Percentiles rank a stretch among this genome's conserved stretches.
These are phyloP conservation scores for Helicolenus hilgendorfi DNA, from an alignment of 2,797 vertebrate genomes.

Conservation along the genomic window DNA sequence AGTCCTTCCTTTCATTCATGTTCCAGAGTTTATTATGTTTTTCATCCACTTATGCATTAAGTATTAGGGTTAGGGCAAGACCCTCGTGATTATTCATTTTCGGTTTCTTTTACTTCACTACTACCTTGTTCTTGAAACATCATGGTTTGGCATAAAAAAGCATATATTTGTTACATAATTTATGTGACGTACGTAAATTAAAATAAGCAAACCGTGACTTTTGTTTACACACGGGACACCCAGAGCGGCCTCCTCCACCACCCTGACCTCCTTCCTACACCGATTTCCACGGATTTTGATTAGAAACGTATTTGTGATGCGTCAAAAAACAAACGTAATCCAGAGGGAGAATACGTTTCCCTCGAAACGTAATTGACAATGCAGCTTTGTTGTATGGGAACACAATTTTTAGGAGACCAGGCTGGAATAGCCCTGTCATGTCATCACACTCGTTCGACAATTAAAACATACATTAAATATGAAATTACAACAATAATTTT, in stretches of 20 bases:
- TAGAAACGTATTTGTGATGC: no score
- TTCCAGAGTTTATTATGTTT: background rate
- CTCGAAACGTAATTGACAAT: background rate
- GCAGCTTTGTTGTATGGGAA: background rate
- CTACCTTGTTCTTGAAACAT: background rate
- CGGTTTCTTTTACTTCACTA: background rate
- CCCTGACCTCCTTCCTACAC: no score
- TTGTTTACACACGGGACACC: no score
- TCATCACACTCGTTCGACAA: background rate
- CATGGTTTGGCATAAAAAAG: no score
- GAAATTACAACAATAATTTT: background rate
- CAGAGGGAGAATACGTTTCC: background rate
- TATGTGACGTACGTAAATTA: no score
- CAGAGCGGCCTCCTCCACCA: no score
- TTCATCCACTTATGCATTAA: background rate
- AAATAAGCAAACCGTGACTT: no score
- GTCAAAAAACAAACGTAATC: no score
- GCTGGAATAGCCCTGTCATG: background rate
- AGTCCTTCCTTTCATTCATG: slow-evolving; percentile 79
- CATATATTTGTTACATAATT: no score
- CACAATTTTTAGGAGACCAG: background rate
- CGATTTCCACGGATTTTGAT: no score
- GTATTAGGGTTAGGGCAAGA: background rate
- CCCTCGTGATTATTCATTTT: background rate
- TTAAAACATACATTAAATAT: background rate